Percentiles rank a stretch among this genome's conserved stretches.
phyloP scores from a whole-genome alignment of 2,113 vertebrate species.

The Arenaria interpres region DNA sequence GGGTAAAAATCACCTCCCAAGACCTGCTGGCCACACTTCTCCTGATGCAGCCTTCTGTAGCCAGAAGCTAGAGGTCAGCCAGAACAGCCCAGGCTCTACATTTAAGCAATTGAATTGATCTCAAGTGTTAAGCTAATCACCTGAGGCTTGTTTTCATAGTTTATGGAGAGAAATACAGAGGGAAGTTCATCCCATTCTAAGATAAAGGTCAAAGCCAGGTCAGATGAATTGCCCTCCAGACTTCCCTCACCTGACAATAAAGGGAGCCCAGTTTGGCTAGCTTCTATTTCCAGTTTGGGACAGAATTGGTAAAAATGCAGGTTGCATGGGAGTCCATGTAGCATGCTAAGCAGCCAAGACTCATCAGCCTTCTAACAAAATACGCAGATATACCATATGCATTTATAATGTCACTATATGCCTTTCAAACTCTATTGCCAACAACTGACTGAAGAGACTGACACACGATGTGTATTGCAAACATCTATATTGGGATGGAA shows the following conservation, averaged over 20 bases:
- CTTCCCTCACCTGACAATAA: neutral
- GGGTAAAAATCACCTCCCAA: no score
- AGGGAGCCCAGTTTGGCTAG: neutral
- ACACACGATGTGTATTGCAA: conserved; percentile 29
- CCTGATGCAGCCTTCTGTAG: neutral
- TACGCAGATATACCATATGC: conserved; percentile 38
- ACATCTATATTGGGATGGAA: conserved; percentile 48
- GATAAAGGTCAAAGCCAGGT: neutral
- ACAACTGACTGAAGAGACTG: conserved; percentile 60
- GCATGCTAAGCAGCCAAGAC: neutral
- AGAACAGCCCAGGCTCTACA: neutral
- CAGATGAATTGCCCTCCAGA: neutral
- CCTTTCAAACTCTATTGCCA: conserved; percentile 52
- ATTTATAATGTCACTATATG: conserved; percentile 54
- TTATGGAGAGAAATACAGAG: neutral
- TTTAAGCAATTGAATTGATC: neutral
- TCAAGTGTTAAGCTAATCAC: neutral
- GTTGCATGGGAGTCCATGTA: neutral
- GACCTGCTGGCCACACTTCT: no score
- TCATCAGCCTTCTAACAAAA: conserved; percentile 15
- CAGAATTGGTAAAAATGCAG: neutral
- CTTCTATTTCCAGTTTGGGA: neutral
- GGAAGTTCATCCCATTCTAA: neutral
- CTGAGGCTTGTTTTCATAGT: neutral
- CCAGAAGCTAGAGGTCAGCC: neutral